Conservation (phyloP, 2,113 vertebrate species). For the Mesitornis unicolor region DNA sequence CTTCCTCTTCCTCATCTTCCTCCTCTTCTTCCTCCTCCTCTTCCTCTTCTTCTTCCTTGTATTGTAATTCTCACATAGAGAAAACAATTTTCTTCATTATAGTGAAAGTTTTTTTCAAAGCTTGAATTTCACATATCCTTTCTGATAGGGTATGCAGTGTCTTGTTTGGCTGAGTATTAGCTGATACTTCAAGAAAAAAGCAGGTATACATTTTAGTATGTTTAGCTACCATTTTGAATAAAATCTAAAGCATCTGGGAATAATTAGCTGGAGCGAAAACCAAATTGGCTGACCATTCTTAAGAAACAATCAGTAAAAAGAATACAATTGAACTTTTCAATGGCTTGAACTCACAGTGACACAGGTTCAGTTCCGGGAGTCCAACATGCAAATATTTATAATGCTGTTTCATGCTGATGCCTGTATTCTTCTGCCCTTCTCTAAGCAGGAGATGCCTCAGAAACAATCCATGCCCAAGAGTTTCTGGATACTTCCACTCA, state of each 20-base stretch:
- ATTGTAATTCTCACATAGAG: neutral
- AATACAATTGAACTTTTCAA: neutral
- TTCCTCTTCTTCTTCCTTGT: neutral
- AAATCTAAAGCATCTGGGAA: neutral
- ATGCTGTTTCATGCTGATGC: neutral
- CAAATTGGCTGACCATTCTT: neutral
- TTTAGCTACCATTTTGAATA: neutral
- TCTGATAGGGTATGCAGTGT: neutral
- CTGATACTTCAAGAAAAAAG: neutral
- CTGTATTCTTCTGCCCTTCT: neutral
- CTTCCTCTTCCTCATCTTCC: too few species aligned
- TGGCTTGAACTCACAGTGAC: neutral
- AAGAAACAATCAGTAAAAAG: neutral
- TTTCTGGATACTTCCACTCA: neutral
- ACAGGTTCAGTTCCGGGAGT: neutral
- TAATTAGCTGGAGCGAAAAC: neutral
- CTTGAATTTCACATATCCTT: neutral
- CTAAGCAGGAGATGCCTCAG: neutral
- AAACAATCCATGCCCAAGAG: neutral
- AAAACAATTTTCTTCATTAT: neutral
- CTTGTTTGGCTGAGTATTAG: neutral
- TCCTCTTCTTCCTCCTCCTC: too few species aligned
- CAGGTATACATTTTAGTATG: neutral
- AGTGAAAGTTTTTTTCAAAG: neutral
- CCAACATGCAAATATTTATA: neutral